phyloP scores from a whole-genome alignment of 2,888 invertebrate genomes.

The Ormyrus rosae region DNA sequence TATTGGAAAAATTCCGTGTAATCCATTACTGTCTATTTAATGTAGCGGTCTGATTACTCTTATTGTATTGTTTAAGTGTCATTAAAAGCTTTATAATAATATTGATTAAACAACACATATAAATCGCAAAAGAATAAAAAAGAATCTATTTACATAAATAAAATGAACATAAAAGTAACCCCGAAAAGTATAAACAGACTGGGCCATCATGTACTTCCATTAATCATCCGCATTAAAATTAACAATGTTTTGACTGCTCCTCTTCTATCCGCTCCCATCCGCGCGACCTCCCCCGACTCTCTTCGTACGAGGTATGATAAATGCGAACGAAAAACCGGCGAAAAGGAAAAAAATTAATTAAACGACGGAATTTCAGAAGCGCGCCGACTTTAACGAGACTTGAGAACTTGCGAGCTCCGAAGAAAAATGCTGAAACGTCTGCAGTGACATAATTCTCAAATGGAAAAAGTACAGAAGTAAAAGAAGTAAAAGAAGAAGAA shows the following conservation, averaged over 20 bases:
- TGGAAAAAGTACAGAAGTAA: constrained; percentile 52
- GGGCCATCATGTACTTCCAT: neutral
- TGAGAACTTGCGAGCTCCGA: constrained; percentile 33
- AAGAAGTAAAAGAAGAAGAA: constrained; percentile 34
- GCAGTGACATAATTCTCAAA: constrained; percentile 56
- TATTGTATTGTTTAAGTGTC: too few relatives aligned
- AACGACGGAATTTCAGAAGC: constrained; percentile 42
- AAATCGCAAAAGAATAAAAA: too few relatives aligned
- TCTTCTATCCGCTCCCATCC: too few relatives aligned
- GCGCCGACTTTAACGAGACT: constrained; percentile 47
- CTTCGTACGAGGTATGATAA: neutral
- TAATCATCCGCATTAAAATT: neutral
- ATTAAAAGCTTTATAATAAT: too few relatives aligned
- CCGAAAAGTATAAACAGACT: too few relatives aligned
- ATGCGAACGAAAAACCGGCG: constrained; percentile 12
- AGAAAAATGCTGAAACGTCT: constrained; percentile 52
- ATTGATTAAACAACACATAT: too few relatives aligned
- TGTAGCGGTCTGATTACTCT: too few relatives aligned
- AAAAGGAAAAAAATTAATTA: constrained; percentile 43
- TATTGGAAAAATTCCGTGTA: too few relatives aligned
- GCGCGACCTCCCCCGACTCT: too few relatives aligned
- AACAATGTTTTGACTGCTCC: neutral
- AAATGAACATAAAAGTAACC: too few relatives aligned
- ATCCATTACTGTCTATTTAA: too few relatives aligned
- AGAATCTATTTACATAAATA: too few relatives aligned